Evolutionary conservation across 2,113 vertebrate genomes (phyloP).

Genomic region (Trachemys scripta): DNA sequence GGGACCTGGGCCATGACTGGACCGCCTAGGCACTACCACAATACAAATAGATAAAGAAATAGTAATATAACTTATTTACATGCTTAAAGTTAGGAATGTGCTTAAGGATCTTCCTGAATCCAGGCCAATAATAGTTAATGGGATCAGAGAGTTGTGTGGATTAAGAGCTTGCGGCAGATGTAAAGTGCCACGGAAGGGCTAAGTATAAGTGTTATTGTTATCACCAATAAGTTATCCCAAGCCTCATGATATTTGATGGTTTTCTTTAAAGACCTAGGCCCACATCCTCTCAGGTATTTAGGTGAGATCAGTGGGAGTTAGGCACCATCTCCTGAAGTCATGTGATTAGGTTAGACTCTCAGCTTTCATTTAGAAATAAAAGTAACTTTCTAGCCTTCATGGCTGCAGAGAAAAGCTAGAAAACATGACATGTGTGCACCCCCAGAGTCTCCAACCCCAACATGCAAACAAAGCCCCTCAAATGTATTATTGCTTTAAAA

Average conservation of each 20-base stretch:
- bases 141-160: not conserved
- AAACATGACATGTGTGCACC: not conserved
- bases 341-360: not conserved
- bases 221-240: not conserved
- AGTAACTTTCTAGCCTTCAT: not conserved
- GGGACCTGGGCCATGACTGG: conserved; percentile 45
- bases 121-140: not conserved
- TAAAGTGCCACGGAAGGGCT: not conserved
- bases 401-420: not conserved
- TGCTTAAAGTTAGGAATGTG: not conserved
- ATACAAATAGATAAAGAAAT: not conserved
- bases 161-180: not conserved
- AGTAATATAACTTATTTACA: not conserved
- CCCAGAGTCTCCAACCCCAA: not conserved
- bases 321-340: not conserved
- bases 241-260: not conserved
- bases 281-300: not conserved
- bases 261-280: not conserved
- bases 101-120: not conserved
- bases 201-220: not conserved
- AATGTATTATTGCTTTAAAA: not conserved
- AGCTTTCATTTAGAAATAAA: not conserved
- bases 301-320: not conserved
- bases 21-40: not conserved
- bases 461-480: not conserved